A percentile compares a stretch with the other conserved stretches of the same genome.
Evolutionary conservation across 2,113 vertebrate genomes (phyloP).

Genomic region (Rostratula benghalensis): DNA sequence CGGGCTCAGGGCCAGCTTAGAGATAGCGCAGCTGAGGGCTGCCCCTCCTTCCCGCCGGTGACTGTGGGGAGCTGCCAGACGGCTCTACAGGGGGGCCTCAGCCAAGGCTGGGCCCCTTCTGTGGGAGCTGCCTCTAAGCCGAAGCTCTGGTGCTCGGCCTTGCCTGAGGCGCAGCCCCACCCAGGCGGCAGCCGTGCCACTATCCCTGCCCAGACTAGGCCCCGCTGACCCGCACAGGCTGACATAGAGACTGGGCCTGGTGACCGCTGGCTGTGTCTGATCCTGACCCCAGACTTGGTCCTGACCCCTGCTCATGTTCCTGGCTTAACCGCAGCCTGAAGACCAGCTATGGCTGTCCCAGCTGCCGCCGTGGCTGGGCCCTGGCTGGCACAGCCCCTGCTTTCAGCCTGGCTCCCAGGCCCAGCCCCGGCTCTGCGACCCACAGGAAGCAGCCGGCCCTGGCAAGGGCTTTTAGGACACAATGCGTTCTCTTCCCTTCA

Average conservation of each 20-base stretch:
- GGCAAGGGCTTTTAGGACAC: background rate
- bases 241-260: background rate
- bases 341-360: background rate
- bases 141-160: background rate
- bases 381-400: background rate
- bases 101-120: background rate
- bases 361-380: background rate
- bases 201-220: rapidly evolving
- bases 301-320: rapidly evolving
- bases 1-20: background rate
- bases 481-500: background rate
- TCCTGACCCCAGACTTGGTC: background rate
- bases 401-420: background rate
- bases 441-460: rapidly evolving
- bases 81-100: background rate
- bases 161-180: background rate
- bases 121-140: background rate
- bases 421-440: rapidly evolving
- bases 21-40: background rate
- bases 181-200: rapidly evolving
- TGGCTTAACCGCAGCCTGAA: rapidly evolving
- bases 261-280: rapidly evolving
- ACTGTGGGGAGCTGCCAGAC: background rate
- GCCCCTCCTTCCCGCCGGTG: background rate
- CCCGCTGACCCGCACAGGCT: rapidly evolving